These are phyloP conservation scores for Boulengeromyrus knoepffleri DNA, from an alignment of 2,113 vertebrate genomes.

Conservation along the genomic window DNA sequence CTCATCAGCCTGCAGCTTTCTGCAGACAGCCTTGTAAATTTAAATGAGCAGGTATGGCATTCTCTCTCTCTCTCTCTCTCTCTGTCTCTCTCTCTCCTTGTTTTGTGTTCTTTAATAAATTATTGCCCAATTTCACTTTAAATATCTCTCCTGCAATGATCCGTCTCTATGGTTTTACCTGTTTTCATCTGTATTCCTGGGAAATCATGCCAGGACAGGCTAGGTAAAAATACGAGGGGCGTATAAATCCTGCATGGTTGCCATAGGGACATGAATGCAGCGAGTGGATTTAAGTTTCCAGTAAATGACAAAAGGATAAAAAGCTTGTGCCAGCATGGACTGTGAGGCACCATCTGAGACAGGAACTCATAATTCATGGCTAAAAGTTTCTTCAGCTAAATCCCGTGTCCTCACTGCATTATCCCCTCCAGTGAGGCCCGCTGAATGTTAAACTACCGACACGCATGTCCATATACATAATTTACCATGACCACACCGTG, in stretches of 20 bases:
- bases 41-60: not conserved
- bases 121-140: constrained; percentile 5
- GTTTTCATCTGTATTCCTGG: not conserved
- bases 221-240: not conserved
- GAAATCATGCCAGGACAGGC: not conserved
- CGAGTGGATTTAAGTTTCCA: not conserved
- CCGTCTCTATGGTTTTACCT: not conserved
- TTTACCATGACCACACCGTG: not conserved
- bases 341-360: not conserved
- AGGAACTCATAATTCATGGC: not conserved
- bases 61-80: not conserved
- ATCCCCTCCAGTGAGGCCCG: not conserved
- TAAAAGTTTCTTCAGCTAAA: not conserved
- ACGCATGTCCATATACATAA: not conserved
- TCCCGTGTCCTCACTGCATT: not conserved
- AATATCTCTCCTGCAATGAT: not conserved
- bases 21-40: not conserved
- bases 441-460: not conserved
- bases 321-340: not conserved
- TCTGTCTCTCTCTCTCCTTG: not conserved
- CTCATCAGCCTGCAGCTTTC: not conserved
- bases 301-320: not conserved
- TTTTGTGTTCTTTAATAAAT: not conserved
- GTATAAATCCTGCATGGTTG: not conserved
- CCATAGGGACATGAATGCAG: not conserved